phyloP scores from a whole-genome alignment of 2,797 vertebrate genomes.

The Tauraco hartlaubi region DNA sequence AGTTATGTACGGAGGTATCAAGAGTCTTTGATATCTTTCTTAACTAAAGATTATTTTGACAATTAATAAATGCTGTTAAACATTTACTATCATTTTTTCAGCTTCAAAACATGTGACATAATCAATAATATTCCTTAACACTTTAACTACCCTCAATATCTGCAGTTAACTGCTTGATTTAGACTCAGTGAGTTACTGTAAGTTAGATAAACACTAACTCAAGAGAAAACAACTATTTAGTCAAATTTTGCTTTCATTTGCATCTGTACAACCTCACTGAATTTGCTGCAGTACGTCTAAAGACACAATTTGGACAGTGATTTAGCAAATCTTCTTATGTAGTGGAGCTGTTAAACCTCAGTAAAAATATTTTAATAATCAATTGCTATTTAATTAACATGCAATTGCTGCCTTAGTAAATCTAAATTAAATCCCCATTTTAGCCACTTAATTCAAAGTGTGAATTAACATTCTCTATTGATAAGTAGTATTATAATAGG shows the following conservation, averaged over 20 bases:
- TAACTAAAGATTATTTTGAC: constrained; percentile 21
- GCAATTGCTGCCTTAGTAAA: constrained; percentile 56
- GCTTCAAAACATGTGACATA: not conserved
- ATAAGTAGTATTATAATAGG: constrained; percentile 49
- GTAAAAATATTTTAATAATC: constrained; percentile 64
- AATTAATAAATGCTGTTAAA: not conserved
- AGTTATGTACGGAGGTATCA: not conserved
- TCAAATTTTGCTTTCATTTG: not conserved
- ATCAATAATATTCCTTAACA: constrained; percentile 9
- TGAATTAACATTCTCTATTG: constrained; percentile 45
- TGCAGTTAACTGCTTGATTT: not conserved
- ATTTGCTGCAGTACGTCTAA: not conserved
- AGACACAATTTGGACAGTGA: not conserved
- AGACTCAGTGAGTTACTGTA: not conserved
- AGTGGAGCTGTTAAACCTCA: constrained; percentile 2
- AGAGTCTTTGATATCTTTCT: not conserved
- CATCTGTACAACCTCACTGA: not conserved
- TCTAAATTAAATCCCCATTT: constrained; percentile 68
- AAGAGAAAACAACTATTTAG: not conserved
- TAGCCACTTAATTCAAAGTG: constrained; percentile 57
- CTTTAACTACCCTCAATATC: not conserved
- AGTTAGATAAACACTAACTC: not conserved
- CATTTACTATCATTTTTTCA: constrained; percentile 23
- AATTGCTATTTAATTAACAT: constrained; percentile 69
- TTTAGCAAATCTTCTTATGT: not conserved